These are phyloP conservation scores for Larimichthys crocea DNA, from an alignment of 2,113 vertebrate genomes.

Conservation along the genomic window DNA sequence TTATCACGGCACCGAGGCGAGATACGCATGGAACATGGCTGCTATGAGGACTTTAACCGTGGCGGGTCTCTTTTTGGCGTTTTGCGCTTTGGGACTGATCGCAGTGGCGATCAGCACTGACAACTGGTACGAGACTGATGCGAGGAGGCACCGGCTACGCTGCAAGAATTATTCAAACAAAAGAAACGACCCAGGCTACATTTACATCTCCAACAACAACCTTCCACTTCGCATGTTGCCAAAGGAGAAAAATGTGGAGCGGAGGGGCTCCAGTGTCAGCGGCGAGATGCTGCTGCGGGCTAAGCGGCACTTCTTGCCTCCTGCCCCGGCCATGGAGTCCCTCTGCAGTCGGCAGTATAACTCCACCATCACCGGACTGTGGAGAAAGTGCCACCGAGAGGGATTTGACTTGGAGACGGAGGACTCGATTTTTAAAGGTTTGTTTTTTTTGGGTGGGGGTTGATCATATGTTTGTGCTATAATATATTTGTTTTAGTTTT, in stretches of 20 bases:
- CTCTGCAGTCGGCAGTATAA: slow-evolving; percentile 92
- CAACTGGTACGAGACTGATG: slow-evolving; percentile 94
- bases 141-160: slow-evolving; percentile 90
- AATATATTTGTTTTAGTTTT: slow-evolving; percentile 22
- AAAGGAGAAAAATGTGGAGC: slow-evolving; percentile 67
- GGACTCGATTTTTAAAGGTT: slow-evolving; percentile 91
- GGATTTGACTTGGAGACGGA: slow-evolving; percentile 91
- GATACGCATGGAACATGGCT: slow-evolving; percentile 83
- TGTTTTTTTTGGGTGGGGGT: not conserved
- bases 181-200: slow-evolving; percentile 90
- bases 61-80: slow-evolving; percentile 89
- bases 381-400: slow-evolving; percentile 90
- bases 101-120: slow-evolving; percentile 91
- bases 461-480: slow-evolving; percentile 16
- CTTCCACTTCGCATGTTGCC: slow-evolving; percentile 89
- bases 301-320: slow-evolving; percentile 81
- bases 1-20: slow-evolving; percentile 62
- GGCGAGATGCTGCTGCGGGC: slow-evolving; percentile 72
- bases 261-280: slow-evolving; percentile 60
- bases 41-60: slow-evolving; percentile 91
- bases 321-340: slow-evolving; percentile 87
- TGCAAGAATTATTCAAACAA: slow-evolving; percentile 91
- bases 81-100: slow-evolving; percentile 89
- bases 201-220: slow-evolving; percentile 90
- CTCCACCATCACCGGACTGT: slow-evolving; percentile 91